Evolutionary conservation across 2,113 vertebrate genomes (phyloP), one percentile per base, ranked within the genome.

Genomic region (Prochilodus magdalenae): DNA sequence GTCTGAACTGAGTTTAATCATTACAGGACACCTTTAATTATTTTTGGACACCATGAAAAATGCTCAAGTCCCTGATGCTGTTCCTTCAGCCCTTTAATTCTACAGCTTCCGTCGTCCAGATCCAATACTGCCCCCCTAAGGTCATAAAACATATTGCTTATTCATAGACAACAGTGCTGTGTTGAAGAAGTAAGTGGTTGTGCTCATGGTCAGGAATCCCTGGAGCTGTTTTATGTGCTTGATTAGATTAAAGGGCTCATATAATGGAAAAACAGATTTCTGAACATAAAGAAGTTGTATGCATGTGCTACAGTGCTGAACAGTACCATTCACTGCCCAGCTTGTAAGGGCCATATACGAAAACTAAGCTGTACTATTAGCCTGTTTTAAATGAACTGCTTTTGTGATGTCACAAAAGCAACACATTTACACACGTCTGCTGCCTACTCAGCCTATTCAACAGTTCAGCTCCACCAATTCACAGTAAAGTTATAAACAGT

Each of bases 71-170:
- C 8, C 47, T 70, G 33, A 24, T 57, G 36, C 14, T n/a, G 22
- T 47, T 27, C 8, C 40, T n/a, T 24, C 24, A 30, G 30, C 27
- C 20, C 20, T 36, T 22, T 60, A 24, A 22, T 55, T n/a, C 29
- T n/a, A 14, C 53, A 72, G 14, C 6, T 53, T 76, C 16, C 14
- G 71, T 80, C 22, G 67, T 72, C 24, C 30, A 91, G 67, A 89
- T 86, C 81, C 84, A 92, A 91, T 86, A 92, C 84, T 91, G 89
- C 89, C 92, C 89, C 89, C 89, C 82, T 86, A 88, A 90, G 90
- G 86, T 81, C 79, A 86, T 73, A 81, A 27, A 77, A 62, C 81
- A 81, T 72, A 91, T 82, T 90, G 29, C 63, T 16, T n/a, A 57
- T 76, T 10, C 1, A 44, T 5, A 44, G 40, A 7, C 40, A 40